Evolutionary conservation across 2,888 invertebrate species (phyloP).

Genomic region (Pasiphila rectangulata): DNA sequence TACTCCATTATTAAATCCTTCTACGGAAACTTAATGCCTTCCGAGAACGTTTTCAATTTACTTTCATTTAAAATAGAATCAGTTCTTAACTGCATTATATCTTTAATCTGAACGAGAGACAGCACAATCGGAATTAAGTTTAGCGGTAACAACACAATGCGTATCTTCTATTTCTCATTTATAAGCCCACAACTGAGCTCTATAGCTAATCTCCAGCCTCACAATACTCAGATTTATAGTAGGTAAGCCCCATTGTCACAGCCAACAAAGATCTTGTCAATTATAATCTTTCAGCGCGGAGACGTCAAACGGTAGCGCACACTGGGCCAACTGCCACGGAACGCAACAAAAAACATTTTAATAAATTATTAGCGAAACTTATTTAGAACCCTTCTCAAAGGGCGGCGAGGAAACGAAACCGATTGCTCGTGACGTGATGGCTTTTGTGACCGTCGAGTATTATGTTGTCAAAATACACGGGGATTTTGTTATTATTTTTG

Average conservation of each 20-base stretch:
- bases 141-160: slow-evolving; percentile 60
- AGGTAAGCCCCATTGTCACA: slow-evolving; percentile 69
- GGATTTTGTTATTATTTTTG: slow-evolving; percentile 80
- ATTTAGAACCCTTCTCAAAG: slow-evolving; percentile 72
- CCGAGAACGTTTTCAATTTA: slow-evolving; percentile 41
- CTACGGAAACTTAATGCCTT: slow-evolving; percentile 34
- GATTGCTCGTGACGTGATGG: slow-evolving; percentile 77
- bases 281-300: slow-evolving; percentile 75
- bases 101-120: slow-evolving; percentile 55
- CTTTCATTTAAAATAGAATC: slow-evolving; percentile 37
- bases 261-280: slow-evolving; percentile 79
- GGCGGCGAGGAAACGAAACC: slow-evolving; percentile 74
- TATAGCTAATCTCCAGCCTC: slow-evolving; percentile 64
- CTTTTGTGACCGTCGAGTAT: slow-evolving; percentile 77
- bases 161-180: slow-evolving; percentile 51
- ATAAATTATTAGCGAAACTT: slow-evolving; percentile 79
- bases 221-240: slow-evolving; percentile 70
- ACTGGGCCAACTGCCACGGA: slow-evolving; percentile 55
- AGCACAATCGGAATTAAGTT: slow-evolving; percentile 59
- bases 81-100: slow-evolving; percentile 42
- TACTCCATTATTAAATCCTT: slow-evolving; percentile 22
- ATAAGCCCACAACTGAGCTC: slow-evolving; percentile 46
- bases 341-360: slow-evolving; percentile 58
- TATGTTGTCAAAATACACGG: slow-evolving; percentile 81
- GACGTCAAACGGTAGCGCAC: slow-evolving; percentile 75